Conservation (phyloP, 2,888 invertebrate species). For the Hirtodrosophila histrioides region DNA sequence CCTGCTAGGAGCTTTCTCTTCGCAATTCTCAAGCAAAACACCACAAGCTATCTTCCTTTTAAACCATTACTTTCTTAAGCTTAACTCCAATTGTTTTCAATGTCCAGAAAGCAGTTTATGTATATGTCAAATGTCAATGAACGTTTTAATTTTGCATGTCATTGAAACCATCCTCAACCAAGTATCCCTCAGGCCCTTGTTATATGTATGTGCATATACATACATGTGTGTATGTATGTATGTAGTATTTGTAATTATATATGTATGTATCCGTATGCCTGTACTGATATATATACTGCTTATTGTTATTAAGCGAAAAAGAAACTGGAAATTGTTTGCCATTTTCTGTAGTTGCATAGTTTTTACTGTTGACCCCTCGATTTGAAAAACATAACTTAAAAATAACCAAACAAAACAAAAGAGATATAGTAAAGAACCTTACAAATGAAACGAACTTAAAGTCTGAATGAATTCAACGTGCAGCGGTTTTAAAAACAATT, state of each 20-base stretch:
- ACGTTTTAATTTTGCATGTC: slow-evolving; percentile 19
- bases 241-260: slow-evolving; percentile 43
- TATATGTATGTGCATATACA: slow-evolving; percentile 31
- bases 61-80: slow-evolving; percentile 7
- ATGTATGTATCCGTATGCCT: no score
- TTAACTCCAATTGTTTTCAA: slow-evolving; percentile 64
- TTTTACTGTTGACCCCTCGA: slow-evolving; percentile 52
- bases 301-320: slow-evolving; percentile 41
- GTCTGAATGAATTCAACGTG: slow-evolving; percentile 76
- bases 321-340: slow-evolving; percentile 27
- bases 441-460: slow-evolving; percentile 78
- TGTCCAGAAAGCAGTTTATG: slow-evolving; percentile 15
- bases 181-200: slow-evolving; percentile 68
- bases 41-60: slow-evolving; percentile 26
- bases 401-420: slow-evolving; percentile 22
- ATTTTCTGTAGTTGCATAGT: slow-evolving; percentile 46
- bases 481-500: slow-evolving; percentile 71
- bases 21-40: slow-evolving; percentile 28
- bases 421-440: slow-evolving; percentile 55
- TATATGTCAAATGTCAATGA: slow-evolving; percentile 7
- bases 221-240: slow-evolving; percentile 17
- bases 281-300: slow-evolving; percentile 26
- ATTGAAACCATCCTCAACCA: slow-evolving; percentile 36
- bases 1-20: slow-evolving; percentile 52
- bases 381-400: slow-evolving; percentile 21